Base-by-base conservation (phyloP, 2,113 vertebrate genomes). In the Etheostoma spectabile region DNA sequence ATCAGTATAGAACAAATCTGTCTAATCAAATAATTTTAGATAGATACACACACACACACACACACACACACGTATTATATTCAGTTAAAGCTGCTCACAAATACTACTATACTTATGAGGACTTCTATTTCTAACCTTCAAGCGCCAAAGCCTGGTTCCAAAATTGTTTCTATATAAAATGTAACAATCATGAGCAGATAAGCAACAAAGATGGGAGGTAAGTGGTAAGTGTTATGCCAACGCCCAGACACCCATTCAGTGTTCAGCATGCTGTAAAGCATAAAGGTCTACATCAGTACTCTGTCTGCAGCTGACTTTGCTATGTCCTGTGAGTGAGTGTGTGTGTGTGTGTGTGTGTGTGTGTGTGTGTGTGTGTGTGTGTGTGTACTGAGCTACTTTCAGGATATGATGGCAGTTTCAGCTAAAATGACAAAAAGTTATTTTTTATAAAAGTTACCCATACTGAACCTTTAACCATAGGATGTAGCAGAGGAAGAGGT, bases 261-360 rank as follows among this genome's bases (percentile, higher is more conserved):
- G 3, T 65, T 90, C 64, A 86, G 82, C 82, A 90, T 85, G 79
- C 84, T 82, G 64, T 53, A 83, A 88, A 76, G 81, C 79, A 85
- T 63, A 81, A 84, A 92, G 91, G 84, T 85, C 82, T 74, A 24
- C 87, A 90, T 90, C 89, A 92, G 91, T 92, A 90, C 84, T 85
- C 90, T 74, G 84, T 81, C 79, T 69, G 79, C 88, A 89, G 81
- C 79, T 83, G 83, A 89, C 85, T 88, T 88, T 88, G 85, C 73
- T 81, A 70, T 81, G 90, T 88, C 83, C 88, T 84, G 64, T 74
- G 42, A 38, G 56, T 63, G 68, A 64, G 68, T 12, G 70, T 72
- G 46, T 53, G 73, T 38, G 48, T 67, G 67, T 51, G 60, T 51
- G 72, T 22, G 62, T 45, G 38, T 6, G 77, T 48, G 74, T 16